Percentiles rank a stretch among this genome's conserved stretches.
Conservation (phyloP, 2,797 vertebrate genomes). For the Anguilla megastoma region DNA sequence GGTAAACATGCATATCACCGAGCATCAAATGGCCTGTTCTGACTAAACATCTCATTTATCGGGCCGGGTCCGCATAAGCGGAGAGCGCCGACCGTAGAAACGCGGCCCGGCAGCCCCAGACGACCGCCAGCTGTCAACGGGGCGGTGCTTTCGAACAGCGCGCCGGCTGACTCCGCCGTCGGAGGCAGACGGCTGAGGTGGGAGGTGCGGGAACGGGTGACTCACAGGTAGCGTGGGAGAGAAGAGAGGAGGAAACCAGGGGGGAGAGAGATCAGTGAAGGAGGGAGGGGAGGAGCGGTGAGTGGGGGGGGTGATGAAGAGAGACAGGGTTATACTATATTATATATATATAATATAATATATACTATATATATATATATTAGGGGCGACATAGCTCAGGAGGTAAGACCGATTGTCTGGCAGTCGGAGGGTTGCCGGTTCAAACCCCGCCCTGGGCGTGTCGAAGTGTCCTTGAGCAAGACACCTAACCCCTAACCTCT, state of each 20-base stretch:
- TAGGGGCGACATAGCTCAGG: no score
- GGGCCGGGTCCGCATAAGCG: neutral
- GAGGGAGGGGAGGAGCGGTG: neutral
- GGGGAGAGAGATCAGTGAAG: neutral
- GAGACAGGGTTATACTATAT: no score
- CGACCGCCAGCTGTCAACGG: neutral
- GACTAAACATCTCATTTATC: neutral
- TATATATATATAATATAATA: no score
- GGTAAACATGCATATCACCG: neutral
- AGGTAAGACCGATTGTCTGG: no score
- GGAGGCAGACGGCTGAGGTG: constrained; percentile 25
- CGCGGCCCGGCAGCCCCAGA: neutral
- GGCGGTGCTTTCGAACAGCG: neutral
- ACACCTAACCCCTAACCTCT: no score
- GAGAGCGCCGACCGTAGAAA: neutral
- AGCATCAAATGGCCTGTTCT: neutral
- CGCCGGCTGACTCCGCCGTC: neutral
- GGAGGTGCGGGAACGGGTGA: constrained; percentile 12
- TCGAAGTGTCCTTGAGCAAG: no score
- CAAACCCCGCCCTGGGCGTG: no score
- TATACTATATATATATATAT: no score
- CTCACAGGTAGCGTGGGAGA: neutral
- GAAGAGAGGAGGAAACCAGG: neutral
- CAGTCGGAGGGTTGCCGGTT: no score
- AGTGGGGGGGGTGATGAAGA: neutral